Base-by-base conservation (phyloP, 2,888 invertebrate genomes). In the Biston betularia region DNA sequence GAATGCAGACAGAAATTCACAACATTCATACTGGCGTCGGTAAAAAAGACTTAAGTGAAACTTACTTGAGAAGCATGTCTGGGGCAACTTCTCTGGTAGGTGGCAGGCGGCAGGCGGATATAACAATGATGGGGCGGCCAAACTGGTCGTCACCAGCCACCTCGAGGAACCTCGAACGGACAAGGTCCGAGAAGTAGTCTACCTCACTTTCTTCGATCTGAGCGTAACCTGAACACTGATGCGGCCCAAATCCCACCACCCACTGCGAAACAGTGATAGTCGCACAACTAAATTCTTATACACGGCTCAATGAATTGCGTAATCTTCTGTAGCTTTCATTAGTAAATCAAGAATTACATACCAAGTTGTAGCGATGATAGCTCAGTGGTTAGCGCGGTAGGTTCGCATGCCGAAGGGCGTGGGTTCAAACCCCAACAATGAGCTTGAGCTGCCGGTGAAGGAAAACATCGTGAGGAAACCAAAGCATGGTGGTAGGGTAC, bases 81-180 rank as follows among this genome's bases (percentile, higher is more conserved):
- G 89, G 97, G 79, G 97, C 96, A 70, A 97, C 88, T 70, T 96
- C 96, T 83, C 96, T 97, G 85, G 96, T 97, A 55, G 96, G 95
- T 0, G 98, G 98, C 69, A 95, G 87, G 35, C 94, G 88, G 89
- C 98, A 99, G 8, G 99, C 99, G 70, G 98, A 99, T 63, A 99
- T 97, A 50, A 99, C 98, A 81, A 99, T 98, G 78, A 99, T 97
- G 86, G 99, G 98, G 72, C 99, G 95, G 24, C 99, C 99, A 78
- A 97, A 92, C 63, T 94, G 94, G 75, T 95, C 95, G 68, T 96
- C 96, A 0, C 96, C 96, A 0, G 95, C 93, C 40, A 96, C 96
- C 79, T 95, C 95, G 52, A 94, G 94, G n/a, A 93, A 86, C 0
- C 92, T 90, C 0, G 85, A 86, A 0, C 83, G 78, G 58, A 81